phyloP scores from a whole-genome alignment of 2,797 vertebrate species.

The Peromyscus nudipes region DNA sequence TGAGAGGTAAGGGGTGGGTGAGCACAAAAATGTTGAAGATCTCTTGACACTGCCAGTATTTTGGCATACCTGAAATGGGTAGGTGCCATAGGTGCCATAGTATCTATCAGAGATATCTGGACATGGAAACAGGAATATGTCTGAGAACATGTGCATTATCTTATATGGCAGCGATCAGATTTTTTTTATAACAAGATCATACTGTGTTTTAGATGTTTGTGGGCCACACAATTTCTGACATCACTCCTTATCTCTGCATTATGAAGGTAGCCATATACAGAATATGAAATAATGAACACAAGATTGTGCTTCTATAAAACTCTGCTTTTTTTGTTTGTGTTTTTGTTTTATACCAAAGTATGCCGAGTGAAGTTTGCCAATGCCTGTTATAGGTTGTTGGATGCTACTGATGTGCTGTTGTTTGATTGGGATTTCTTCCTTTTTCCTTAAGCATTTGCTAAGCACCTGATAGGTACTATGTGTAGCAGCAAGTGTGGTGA shows the following conservation, averaged over 20 bases:
- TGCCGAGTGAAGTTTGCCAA: neutral
- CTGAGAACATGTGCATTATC: neutral
- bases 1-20: neutral
- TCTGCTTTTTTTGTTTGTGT: neutral
- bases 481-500: neutral
- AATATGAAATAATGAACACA: neutral
- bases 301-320: neutral
- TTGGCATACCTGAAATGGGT: neutral
- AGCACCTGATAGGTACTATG: neutral
- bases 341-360: neutral
- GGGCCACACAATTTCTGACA: neutral
- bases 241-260: neutral
- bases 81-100: neutral
- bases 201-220: neutral
- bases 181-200: neutral
- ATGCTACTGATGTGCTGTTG: neutral
- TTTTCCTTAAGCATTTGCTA: neutral
- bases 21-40: neutral
- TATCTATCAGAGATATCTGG: neutral
- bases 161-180: neutral
- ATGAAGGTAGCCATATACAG: neutral
- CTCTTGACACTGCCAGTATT: neutral
- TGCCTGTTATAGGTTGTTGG: neutral
- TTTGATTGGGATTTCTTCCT: neutral
- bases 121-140: neutral